phyloP scores from a whole-genome alignment of 1,140 invertebrate species.

The Amyelois transitella region DNA sequence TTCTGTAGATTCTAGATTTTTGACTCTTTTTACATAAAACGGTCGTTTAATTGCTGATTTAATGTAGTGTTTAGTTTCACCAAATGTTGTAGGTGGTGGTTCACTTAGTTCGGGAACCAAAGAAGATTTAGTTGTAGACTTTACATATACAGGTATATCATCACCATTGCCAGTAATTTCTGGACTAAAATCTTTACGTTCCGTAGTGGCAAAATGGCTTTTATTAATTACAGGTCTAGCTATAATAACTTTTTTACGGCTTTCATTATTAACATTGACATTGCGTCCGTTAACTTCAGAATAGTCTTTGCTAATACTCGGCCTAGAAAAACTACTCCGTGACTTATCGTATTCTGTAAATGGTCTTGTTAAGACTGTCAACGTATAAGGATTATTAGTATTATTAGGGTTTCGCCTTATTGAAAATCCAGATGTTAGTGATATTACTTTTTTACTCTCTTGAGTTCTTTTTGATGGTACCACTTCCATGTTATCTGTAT shows the following conservation, averaged over 20 bases:
- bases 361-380: constrained; percentile 53
- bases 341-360: constrained; percentile 32
- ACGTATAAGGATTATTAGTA: constrained; percentile 60
- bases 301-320: constrained; percentile 4
- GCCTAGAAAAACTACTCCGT: constrained; percentile 5
- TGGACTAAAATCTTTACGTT: constrained; percentile 28
- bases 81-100: constrained; percentile 26
- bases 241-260: constrained; percentile 12
- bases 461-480: constrained; percentile 22
- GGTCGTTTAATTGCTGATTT: constrained; percentile 54
- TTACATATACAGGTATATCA: constrained; percentile 25
- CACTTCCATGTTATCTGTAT: constrained; percentile 23
- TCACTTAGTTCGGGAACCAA: constrained; percentile 15
- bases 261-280: constrained; percentile 21
- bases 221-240: background rate
- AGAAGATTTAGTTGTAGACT: constrained; percentile 22
- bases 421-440: constrained; percentile 68
- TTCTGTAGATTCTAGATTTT: constrained; percentile 22
- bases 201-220: background rate
- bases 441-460: constrained; percentile 47
- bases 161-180: constrained; percentile 29
- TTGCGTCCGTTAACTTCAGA: constrained; percentile 23
- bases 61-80: constrained; percentile 53
- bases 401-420: constrained; percentile 60
- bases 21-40: constrained; percentile 23